Evolutionary conservation across 1,140 invertebrate genomes (phyloP).

Genomic region (Pseudomyrmex pallidus): DNA sequence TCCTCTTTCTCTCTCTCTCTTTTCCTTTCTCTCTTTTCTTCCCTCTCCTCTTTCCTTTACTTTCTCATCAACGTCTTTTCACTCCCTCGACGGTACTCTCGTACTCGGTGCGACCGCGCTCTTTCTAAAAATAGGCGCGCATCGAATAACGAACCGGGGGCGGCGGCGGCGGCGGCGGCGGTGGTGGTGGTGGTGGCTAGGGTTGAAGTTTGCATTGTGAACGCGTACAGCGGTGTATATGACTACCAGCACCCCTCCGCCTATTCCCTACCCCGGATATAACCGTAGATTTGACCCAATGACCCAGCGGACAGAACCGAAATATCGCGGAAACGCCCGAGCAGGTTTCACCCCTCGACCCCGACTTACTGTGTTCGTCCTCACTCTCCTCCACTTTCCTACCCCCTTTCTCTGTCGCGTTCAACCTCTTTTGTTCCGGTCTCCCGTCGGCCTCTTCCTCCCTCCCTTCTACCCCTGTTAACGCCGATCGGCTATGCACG

Average conservation of each 20-base stretch:
- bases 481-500: conserved; percentile 28
- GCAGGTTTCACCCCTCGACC: conserved; percentile 50
- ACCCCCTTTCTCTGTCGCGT: background rate
- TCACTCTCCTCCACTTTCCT: background rate
- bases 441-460: background rate
- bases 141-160: conserved; percentile 76
- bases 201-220: conserved; percentile 81
- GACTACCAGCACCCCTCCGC: conserved; percentile 65
- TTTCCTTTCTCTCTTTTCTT: background rate
- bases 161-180: conserved; percentile 3
- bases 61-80: conserved; percentile 42
- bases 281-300: conserved; percentile 82
- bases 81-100: conserved; percentile 32
- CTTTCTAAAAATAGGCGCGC: conserved; percentile 82
- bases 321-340: conserved; percentile 77
- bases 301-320: conserved; percentile 78
- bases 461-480: background rate
- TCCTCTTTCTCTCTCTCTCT: background rate
- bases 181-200: conserved; percentile 24
- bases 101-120: conserved; percentile 52
- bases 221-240: conserved; percentile 69
- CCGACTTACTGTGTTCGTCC: background rate
- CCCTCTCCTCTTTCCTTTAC: background rate
- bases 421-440: conserved; percentile 38
- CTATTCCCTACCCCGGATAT: conserved; percentile 69